Evolutionary conservation across 2,888 invertebrate species (phyloP), one percentile per base, ranked within the genome.

Genomic region (Torymus tubicola): DNA sequence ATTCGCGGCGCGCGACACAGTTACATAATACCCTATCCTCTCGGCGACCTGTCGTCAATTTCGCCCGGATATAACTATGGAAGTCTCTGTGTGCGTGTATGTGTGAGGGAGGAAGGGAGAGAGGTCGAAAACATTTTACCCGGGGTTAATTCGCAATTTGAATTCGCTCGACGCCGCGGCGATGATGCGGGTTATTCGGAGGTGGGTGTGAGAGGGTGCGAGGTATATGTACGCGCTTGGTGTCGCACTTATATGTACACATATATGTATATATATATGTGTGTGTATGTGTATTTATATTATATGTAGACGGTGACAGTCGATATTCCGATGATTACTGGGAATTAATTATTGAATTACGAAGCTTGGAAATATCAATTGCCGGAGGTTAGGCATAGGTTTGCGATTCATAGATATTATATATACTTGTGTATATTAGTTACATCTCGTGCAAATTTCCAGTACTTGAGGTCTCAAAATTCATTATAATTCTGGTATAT

Each of bases 131-230:
- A 77, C 76, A 77, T 77, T 69, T 68, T 31, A 69, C 52, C 61
- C 55, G 21, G 53, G 72, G 67, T 64, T 78, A 78, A 78, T 78
- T 72, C 67, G 78, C 78, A 60, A 78, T 78, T 78, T 72, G 78
- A 72, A 78, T 78, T 78, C 78, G 71, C 71, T 58, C 58, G 71
- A 13, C 31, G 18, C 64, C 50, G 12, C 57, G 50, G 21, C 64
- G 42, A 42, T 42, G 42, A 42, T 42, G 42, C 42, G 42, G 42
- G 42, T 42, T 21, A 21, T 21, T 42, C 42, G 42, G 42, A 42
- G 42, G 42, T 42, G 42, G 42, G 42, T 42, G 42, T 8, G 42
- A 31, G 31, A 52, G 12, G 10, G 14, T 21, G 21, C 2, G 11
- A 16, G 52, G 1, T n/a, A 42, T 31, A 42, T 8, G 2, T 31